Evolutionary conservation across 2,797 vertebrate genomes (phyloP), one percentile per base, ranked within the genome.

Genomic region (Artibeus lituratus): DNA sequence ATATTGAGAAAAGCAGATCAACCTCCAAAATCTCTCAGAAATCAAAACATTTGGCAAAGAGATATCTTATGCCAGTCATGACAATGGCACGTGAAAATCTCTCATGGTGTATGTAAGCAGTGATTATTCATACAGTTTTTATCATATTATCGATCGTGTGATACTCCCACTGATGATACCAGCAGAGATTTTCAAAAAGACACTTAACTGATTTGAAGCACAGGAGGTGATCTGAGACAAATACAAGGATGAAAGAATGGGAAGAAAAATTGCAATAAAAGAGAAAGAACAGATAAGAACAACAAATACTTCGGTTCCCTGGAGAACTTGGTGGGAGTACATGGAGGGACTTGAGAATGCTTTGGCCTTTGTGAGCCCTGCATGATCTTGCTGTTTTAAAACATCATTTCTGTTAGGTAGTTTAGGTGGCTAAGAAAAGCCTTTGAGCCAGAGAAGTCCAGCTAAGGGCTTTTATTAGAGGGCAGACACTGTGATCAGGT

Each of bases 21-120:
- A 78, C 11, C 7, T 32, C 29, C 5, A 26, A 39, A 14, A 73
- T 69, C 26, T 70, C 90, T 9, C 32, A 80, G 44, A 7, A n/a
- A 47, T 22, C 65, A 77, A 18, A 83, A 51, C 80, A 29, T n/a
- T 83, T 42, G 3, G 9, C 57, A 35, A 95, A 72, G 14, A n/a
- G 3, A 39, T 14, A 15, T 0, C 0, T 0, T 0, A n/a, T 62
- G 14, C 4, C 49, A 51, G 32, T 22, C 37, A 70, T 80, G 55
- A 81, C 35, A 89, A 51, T 39, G 21, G 26, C 21, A 77, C n/a
- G 19, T 47, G 53, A 70, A 65, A 24, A 4, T 22, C 81, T 70
- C 76, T 90, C 24, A 12, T 47, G 57, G 5, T 44, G 18, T 15
- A 29, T 44, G 18, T 15, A 29, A 24, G 3, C 73, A 55, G 15